These are phyloP conservation scores for Parnassius apollo DNA, from an alignment of 2,888 invertebrate species.

Conservation along the genomic window DNA sequence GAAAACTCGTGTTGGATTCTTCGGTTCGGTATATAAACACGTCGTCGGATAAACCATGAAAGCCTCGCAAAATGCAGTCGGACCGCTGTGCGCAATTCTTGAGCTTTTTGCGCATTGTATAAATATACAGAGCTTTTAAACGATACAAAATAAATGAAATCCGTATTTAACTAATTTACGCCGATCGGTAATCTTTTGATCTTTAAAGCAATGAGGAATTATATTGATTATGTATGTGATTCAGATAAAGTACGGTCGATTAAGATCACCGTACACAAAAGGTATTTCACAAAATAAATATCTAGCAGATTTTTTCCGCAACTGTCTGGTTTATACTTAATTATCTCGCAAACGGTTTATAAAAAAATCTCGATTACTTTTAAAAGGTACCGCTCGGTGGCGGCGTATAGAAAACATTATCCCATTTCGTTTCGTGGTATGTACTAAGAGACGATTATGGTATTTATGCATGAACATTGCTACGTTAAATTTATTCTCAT, in stretches of 20 bases:
- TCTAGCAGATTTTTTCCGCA: neutral
- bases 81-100: neutral
- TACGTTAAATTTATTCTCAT: too few relatives aligned
- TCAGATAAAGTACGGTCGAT: neutral
- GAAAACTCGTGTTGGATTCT: neutral
- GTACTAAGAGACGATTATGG: too few relatives aligned
- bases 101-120: slow-evolving; percentile 1
- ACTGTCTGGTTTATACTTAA: too few relatives aligned
- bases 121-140: slow-evolving; percentile 10
- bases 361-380: too few relatives aligned
- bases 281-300: neutral
- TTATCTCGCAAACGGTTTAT: too few relatives aligned
- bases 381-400: too few relatives aligned
- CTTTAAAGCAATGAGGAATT: neutral
- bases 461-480: too few relatives aligned
- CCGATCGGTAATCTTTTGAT: slow-evolving; percentile 5
- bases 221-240: neutral
- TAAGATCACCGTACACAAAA: neutral
- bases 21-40: neutral
- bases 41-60: neutral
- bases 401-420: too few relatives aligned
- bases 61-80: slow-evolving; percentile 5
- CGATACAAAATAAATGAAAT: slow-evolving; percentile 2
- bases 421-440: too few relatives aligned
- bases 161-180: neutral